phyloP scores from a whole-genome alignment of 2,797 vertebrate genomes.

The Chrysocyon brachyurus region DNA sequence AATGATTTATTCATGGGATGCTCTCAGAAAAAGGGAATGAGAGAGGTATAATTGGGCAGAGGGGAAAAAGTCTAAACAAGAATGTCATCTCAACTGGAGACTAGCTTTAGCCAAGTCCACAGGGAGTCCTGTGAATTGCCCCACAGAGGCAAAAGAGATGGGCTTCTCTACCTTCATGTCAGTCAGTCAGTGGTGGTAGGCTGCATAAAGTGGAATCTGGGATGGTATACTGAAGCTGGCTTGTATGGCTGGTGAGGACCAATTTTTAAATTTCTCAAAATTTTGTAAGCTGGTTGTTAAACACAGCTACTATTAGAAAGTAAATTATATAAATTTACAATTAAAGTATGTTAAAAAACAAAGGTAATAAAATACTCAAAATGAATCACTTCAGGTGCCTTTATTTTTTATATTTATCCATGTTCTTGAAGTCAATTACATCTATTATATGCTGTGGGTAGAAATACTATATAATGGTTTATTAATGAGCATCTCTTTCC shows the following conservation, averaged over 20 bases:
- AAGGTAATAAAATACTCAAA: neutral
- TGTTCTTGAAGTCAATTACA: neutral
- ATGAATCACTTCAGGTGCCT: neutral
- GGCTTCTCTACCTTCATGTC: neutral
- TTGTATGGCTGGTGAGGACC: neutral
- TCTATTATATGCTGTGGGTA: neutral
- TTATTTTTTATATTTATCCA: conserved; percentile 20
- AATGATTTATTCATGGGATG: neutral
- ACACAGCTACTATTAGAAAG: neutral
- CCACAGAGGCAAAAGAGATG: neutral
- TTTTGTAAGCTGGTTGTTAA: neutral
- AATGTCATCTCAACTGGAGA: neutral
- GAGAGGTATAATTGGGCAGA: neutral
- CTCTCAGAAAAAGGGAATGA: neutral
- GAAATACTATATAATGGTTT: neutral
- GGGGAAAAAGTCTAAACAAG: neutral
- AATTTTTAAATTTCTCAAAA: neutral
- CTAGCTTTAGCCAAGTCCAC: neutral
- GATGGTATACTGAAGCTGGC: neutral
- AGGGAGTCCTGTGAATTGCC: neutral
- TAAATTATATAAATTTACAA: neutral
- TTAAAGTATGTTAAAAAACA: conserved; percentile 20
- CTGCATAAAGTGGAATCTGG: neutral
- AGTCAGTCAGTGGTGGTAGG: neutral
- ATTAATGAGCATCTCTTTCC: neutral